phyloP scores from a whole-genome alignment of 2,797 vertebrate species.

The Echeneis naucrates region DNA sequence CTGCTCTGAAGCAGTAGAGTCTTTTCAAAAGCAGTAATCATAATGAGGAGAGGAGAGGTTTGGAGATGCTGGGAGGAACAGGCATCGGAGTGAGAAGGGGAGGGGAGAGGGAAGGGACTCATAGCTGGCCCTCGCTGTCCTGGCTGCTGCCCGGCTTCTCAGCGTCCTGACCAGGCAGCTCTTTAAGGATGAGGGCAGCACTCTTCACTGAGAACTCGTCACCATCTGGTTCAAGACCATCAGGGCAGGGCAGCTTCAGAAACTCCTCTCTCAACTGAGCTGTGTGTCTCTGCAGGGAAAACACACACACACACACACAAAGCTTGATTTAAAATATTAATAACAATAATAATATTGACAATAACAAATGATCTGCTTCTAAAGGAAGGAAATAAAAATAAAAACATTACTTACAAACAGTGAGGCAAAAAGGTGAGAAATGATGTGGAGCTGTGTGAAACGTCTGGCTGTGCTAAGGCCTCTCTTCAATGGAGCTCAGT shows the following conservation, averaged over 20 bases:
- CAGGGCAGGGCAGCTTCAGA: conserved; percentile 95
- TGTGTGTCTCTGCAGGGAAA: conserved; percentile 90
- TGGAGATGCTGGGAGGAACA: conserved; percentile 33
- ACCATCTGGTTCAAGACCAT: conserved; percentile 91
- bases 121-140: conserved; percentile 94
- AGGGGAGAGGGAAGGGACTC: conserved; percentile 76
- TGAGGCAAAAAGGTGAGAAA: background rate
- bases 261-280: conserved; percentile 97
- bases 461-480: background rate
- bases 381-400: too few species aligned
- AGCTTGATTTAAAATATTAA: too few species aligned
- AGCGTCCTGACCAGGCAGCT: conserved; percentile 87
- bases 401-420: background rate
- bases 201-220: conserved; percentile 89
- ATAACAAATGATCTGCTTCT: too few species aligned
- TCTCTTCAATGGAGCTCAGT: conserved; percentile 28
- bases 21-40: conserved; percentile 76
- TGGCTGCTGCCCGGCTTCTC: conserved; percentile 93
- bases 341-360: too few species aligned
- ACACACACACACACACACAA: conserved; percentile 15
- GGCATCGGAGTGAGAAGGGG: background rate
- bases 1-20: conserved; percentile 92
- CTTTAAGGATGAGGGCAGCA: conserved; percentile 87
- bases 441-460: background rate
- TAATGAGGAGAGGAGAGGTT: conserved; percentile 41